These are phyloP conservation scores for Carcharodon carcharias DNA, from an alignment of 2,797 vertebrate genomes.

Conservation along the genomic window DNA sequence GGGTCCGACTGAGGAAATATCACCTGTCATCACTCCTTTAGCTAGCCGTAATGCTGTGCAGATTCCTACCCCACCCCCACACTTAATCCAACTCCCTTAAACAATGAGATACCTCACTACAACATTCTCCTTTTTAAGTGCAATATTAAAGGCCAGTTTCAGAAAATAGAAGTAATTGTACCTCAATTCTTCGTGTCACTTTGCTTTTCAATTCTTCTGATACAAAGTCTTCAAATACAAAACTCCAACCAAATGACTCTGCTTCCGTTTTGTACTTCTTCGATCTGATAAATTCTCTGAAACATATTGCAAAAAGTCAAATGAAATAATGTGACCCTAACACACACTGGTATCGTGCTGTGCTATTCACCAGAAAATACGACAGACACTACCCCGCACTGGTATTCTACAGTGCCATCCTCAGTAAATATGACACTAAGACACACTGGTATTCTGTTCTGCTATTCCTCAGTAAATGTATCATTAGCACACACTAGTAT, in stretches of 20 bases:
- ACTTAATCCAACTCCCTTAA: background rate
- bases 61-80: too few relatives aligned
- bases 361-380: too few relatives aligned
- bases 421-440: too few relatives aligned
- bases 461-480: too few relatives aligned
- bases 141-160: background rate
- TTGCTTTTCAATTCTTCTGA: slow-evolving; percentile 75
- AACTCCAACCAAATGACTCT: slow-evolving; percentile 87
- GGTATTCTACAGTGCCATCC: too few relatives aligned
- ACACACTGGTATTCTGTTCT: too few relatives aligned
- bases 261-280: slow-evolving; percentile 87
- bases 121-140: background rate
- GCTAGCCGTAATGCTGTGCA: too few relatives aligned
- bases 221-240: slow-evolving; percentile 93
- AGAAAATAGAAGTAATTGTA: slow-evolving; percentile 48
- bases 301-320: background rate
- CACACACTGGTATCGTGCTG: background rate
- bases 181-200: slow-evolving; percentile 78
- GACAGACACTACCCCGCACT: background rate
- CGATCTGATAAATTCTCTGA: slow-evolving; percentile 80
- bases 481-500: too few relatives aligned
- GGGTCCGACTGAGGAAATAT: background rate
- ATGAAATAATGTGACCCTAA: background rate
- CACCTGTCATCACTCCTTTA: background rate
- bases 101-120: background rate